phyloP scores from a whole-genome alignment of 2,113 vertebrate species.

The Pavo muticus region DNA sequence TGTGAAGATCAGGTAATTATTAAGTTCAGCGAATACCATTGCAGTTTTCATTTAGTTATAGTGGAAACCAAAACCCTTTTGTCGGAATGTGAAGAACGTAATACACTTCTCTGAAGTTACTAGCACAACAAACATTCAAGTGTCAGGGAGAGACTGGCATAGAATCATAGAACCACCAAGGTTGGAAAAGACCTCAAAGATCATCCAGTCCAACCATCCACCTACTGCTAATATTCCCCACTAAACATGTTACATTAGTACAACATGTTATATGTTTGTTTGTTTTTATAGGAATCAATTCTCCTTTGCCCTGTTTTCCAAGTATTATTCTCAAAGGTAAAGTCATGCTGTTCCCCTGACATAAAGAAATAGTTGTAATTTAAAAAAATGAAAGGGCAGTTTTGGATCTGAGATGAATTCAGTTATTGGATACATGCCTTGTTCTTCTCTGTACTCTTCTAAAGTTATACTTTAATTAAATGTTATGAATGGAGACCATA shows the following conservation, averaged over 20 bases:
- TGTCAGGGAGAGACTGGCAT: not conserved
- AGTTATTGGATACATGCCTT: not conserved
- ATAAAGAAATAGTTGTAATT: not conserved
- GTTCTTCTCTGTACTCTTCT: not conserved
- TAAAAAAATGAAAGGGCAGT: not conserved
- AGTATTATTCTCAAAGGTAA: not conserved
- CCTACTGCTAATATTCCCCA: too few relatives aligned
- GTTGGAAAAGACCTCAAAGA: too few relatives aligned
- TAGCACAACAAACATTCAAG: not conserved
- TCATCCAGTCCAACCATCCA: too few relatives aligned
- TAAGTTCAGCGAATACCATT: not conserved
- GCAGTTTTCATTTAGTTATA: not conserved
- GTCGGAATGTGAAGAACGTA: not conserved
- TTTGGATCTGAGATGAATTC: not conserved
- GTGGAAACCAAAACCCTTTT: not conserved
- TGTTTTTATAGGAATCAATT: not conserved
- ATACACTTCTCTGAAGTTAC: rapidly evolving
- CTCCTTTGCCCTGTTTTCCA: not conserved
- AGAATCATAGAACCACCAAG: too few relatives aligned
- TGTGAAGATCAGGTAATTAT: not conserved
- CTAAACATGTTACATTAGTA: too few relatives aligned
- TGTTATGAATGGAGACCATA: not conserved
- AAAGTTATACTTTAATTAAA: not conserved
- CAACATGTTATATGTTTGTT: not conserved
- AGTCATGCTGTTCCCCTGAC: not conserved